phyloP scores from a whole-genome alignment of 2,888 invertebrate species.

The Euzophera pinguis region DNA sequence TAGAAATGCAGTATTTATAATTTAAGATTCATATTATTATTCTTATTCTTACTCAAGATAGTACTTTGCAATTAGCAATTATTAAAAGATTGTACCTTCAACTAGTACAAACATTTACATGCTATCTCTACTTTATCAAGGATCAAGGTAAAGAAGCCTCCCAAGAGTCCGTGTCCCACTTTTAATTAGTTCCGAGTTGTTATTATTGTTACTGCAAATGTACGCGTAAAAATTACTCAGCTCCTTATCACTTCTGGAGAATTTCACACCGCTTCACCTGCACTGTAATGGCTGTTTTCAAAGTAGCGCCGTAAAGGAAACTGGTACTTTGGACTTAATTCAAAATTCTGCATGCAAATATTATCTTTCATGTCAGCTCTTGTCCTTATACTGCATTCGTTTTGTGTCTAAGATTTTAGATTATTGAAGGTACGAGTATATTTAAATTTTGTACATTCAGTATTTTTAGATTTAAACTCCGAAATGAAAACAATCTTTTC shows the following conservation, averaged over 20 bases:
- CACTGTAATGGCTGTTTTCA: constrained; percentile 1
- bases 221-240: constrained; percentile 62
- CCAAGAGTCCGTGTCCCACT: constrained; percentile 53
- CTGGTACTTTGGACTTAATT: constrained; percentile 6
- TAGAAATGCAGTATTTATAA: too few relatives aligned
- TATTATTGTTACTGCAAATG: constrained; percentile 69
- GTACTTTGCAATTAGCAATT: too few relatives aligned
- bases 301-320: constrained; percentile 6
- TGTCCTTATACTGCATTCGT: background rate
- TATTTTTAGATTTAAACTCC: too few relatives aligned
- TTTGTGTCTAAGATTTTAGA: too few relatives aligned
- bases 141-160: constrained; percentile 57
- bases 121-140: constrained; percentile 29
- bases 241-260: constrained; percentile 49
- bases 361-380: background rate
- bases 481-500: too few relatives aligned
- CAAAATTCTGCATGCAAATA: background rate
- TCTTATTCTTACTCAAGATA: too few relatives aligned
- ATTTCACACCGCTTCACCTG: constrained; percentile 32
- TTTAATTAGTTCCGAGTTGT: constrained; percentile 75
- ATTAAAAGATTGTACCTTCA: too few relatives aligned
- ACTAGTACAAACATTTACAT: too few relatives aligned
- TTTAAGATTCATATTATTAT: too few relatives aligned
- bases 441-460: too few relatives aligned
- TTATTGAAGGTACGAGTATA: too few relatives aligned